A percentile compares a stretch with the other conserved stretches of the same genome.
These are phyloP conservation scores for Silurus glanis DNA, from an alignment of 2,113 vertebrate species.

Conservation along the genomic window DNA sequence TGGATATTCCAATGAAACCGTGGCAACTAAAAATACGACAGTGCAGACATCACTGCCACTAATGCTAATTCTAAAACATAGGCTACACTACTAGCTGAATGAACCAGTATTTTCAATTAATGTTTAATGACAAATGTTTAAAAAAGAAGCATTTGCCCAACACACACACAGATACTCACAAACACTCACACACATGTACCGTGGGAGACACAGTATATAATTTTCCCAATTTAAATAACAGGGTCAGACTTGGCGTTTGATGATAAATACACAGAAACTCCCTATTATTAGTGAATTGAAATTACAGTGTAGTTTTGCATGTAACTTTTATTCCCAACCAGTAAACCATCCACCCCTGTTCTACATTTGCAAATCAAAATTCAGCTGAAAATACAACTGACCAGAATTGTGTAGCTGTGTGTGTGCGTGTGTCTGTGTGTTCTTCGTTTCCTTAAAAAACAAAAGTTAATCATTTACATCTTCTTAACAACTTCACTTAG, in stretches of 20 bases:
- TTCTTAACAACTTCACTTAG: background rate
- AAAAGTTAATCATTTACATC: background rate
- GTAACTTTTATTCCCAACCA: background rate
- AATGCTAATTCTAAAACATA: background rate
- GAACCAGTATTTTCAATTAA: background rate
- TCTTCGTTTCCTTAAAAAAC: background rate
- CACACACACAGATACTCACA: background rate
- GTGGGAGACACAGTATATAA: constrained; percentile 23
- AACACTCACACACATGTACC: background rate
- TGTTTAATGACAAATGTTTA: background rate
- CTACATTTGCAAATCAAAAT: background rate
- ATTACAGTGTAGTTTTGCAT: constrained; percentile 1
- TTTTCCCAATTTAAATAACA: constrained; percentile 49
- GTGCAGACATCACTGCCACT: too few species aligned
- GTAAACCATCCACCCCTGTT: background rate
- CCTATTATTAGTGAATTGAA: constrained; percentile 45
- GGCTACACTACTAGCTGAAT: background rate
- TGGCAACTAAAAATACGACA: background rate
- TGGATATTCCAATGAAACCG: background rate
- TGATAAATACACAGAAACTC: constrained; percentile 42
- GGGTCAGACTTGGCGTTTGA: constrained; percentile 39
- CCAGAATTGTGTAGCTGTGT: background rate
- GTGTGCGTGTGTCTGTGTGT: background rate
- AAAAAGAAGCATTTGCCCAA: background rate
- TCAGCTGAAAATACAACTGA: too few species aligned